Percentiles rank a stretch among this genome's conserved stretches.
Conservation (phyloP, 2,888 invertebrate genomes). For the Volucella inflata region DNA sequence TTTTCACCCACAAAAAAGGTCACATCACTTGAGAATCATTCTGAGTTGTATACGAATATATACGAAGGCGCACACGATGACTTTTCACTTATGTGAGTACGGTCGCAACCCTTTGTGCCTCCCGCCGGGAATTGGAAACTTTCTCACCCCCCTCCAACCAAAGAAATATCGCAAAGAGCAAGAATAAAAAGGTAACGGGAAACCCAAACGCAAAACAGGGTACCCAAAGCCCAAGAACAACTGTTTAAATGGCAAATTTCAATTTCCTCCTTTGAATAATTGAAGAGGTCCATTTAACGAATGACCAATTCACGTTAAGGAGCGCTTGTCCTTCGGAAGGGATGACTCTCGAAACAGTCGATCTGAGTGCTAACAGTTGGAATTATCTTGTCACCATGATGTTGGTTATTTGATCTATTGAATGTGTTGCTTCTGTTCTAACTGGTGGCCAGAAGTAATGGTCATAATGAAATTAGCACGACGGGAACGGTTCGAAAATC, state of each 20-base stretch:
- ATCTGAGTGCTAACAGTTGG: constrained; percentile 55
- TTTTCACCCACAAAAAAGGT: constrained; percentile 30
- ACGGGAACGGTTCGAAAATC: not conserved
- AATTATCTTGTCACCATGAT: constrained; percentile 59
- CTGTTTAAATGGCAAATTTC: constrained; percentile 71
- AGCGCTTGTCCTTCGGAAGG: constrained; percentile 50
- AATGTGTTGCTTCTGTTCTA: not conserved
- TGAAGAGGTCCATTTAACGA: constrained; percentile 73
- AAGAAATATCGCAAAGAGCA: not conserved
- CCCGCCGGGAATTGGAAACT: constrained; percentile 52
- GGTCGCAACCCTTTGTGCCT: constrained; percentile 65
- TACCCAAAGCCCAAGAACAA: constrained; percentile 32
- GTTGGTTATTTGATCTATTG: constrained; percentile 12
- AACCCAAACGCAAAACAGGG: not conserved
- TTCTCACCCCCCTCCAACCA: constrained; percentile 12
- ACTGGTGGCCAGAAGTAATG: not conserved
- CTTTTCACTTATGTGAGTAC: constrained; percentile 64
- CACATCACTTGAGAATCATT: constrained; percentile 70
- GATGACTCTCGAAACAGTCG: constrained; percentile 63
- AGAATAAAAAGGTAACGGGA: constrained; percentile 2
- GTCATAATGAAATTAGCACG: constrained; percentile 3
- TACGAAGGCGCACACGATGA: constrained; percentile 37
- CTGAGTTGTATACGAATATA: constrained; percentile 32
- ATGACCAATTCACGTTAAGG: constrained; percentile 67
- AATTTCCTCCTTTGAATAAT: constrained; percentile 74